Evolutionary conservation across 2,888 invertebrate species (phyloP).

Genomic region (Melinaea marsaeus): DNA sequence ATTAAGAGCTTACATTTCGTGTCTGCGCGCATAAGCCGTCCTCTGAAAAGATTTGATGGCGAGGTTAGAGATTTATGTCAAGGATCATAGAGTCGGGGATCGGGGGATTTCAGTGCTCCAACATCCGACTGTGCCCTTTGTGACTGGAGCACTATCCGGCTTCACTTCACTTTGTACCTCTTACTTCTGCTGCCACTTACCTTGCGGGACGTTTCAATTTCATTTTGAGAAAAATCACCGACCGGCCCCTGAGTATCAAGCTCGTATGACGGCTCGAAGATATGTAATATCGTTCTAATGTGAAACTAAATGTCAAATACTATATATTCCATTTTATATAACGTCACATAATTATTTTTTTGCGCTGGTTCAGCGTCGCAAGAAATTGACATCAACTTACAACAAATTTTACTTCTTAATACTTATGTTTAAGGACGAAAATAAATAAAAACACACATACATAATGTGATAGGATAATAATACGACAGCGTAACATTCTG

Average conservation of each 20-base stretch:
- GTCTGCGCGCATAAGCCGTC: slow-evolving; percentile 69
- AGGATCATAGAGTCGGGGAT: slow-evolving; percentile 75
- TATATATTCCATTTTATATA: too few relatives aligned
- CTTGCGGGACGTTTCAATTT: slow-evolving; percentile 73
- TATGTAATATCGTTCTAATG: neutral
- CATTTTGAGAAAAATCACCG: slow-evolving; percentile 63
- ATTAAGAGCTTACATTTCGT: slow-evolving; percentile 68
- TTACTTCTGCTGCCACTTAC: slow-evolving; percentile 70
- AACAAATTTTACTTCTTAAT: too few relatives aligned
- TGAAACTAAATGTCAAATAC: neutral
- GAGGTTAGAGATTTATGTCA: slow-evolving; percentile 78
- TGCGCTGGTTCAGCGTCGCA: too few relatives aligned
- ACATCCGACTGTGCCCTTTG: slow-evolving; percentile 75
- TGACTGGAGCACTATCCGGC: slow-evolving; percentile 73
- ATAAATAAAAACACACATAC: too few relatives aligned
- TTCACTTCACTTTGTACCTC: slow-evolving; percentile 72
- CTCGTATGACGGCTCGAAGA: slow-evolving; percentile 14
- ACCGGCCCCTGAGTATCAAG: slow-evolving; percentile 39
- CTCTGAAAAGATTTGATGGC: slow-evolving; percentile 76
- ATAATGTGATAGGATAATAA: too few relatives aligned
- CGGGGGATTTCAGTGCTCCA: slow-evolving; percentile 73
- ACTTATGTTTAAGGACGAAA: too few relatives aligned
- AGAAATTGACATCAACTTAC: too few relatives aligned
- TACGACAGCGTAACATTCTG: neutral
- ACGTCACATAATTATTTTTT: too few relatives aligned